Evolutionary conservation across 1,140 invertebrate genomes (phyloP), one percentile per base, ranked within the genome.

Genomic region (Caerostris extrusa): DNA sequence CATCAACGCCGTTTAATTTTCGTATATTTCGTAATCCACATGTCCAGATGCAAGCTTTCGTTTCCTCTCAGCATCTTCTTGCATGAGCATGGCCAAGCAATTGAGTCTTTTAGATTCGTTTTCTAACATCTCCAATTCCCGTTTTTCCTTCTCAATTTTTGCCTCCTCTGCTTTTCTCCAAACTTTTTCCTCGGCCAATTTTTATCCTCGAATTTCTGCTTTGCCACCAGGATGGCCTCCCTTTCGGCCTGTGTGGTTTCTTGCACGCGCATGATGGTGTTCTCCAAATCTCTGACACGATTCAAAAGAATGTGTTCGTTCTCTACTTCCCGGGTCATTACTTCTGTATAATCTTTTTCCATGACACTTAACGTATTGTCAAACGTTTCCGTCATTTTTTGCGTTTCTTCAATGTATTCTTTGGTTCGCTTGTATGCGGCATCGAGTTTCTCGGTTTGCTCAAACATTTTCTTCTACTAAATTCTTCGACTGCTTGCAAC

Each of bases 1-100:
- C 85, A 3, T 67, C 55, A 5, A 88, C 34, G 6, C 7, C 8
- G 14, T 82, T 60, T 5, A 81, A 5, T 56, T 60, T 93, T 93
- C 92, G 3, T 61, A 8, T 6, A 88, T 88, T n/a, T 93, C 86
- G 56, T 10, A 64, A 53, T 88, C 92, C 3, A 93, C 53, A 34
- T 89, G 10, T 0, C 61, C 85, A 5, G 85, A 60, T 7, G 56
- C 50, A 6, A 77, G 81, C 10, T 87, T 58, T 10, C 91, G 53
- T 53, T 85, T 88, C 12, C 60, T 64, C 58, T 19, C 5, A 58
- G 60, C 60, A 5, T 88, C 85, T 64, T 88, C 34, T 34, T 60
- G n/a, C 53, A 34, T 53, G 10, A 93, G 55, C 6, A 17, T 14
- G 4, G 55, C 5, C 34, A 88, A 14, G 3, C 81, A 50, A 56